A percentile compares a stretch with the other conserved stretches of the same genome.
Evolutionary conservation across 2,888 invertebrate genomes (phyloP).

Genomic region (Tenthredo mesomela): DNA sequence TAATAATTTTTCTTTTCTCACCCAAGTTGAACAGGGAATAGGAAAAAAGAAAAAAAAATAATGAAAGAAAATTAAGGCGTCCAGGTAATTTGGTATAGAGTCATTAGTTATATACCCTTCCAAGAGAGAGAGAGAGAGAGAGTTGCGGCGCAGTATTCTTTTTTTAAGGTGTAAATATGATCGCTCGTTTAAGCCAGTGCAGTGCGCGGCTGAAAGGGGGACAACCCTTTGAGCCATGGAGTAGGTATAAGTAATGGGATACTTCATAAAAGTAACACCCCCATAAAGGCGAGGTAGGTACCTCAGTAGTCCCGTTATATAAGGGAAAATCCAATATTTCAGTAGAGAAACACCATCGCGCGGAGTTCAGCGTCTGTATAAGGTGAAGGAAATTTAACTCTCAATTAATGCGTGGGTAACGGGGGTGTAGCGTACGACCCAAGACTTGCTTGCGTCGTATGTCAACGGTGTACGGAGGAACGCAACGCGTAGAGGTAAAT

Average conservation of each 20-base stretch:
- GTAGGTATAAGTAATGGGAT: slow-evolving; percentile 33
- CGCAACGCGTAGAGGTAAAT: slow-evolving; percentile 56
- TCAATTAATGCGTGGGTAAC: slow-evolving; percentile 61
- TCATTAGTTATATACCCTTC: background rate
- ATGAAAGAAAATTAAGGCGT: slow-evolving; percentile 8
- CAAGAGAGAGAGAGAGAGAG: slow-evolving; percentile 51
- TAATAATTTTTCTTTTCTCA: background rate
- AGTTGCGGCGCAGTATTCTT: slow-evolving; percentile 35
- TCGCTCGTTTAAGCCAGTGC: slow-evolving; percentile 29
- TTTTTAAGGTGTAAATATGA: slow-evolving; percentile 33
- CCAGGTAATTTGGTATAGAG: background rate
- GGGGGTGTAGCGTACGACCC: slow-evolving; percentile 5
- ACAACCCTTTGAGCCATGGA: slow-evolving; percentile 41
- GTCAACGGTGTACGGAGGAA: slow-evolving; percentile 45
- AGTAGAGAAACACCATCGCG: slow-evolving; percentile 21
- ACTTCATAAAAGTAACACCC: slow-evolving; percentile 50
- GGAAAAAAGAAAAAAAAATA: background rate
- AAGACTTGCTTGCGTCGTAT: slow-evolving; percentile 73
- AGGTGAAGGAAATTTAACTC: slow-evolving; percentile 59
- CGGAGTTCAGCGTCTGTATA: slow-evolving; percentile 15
- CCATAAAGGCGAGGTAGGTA: slow-evolving; percentile 22
- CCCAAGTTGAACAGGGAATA: background rate
- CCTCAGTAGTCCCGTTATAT: slow-evolving; percentile 7
- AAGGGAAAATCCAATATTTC: slow-evolving; percentile 42
- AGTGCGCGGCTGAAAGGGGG: slow-evolving; percentile 1